These are phyloP conservation scores for Chamaetylas fuelleborni DNA, from an alignment of 2,113 vertebrate genomes.

Conservation along the genomic window DNA sequence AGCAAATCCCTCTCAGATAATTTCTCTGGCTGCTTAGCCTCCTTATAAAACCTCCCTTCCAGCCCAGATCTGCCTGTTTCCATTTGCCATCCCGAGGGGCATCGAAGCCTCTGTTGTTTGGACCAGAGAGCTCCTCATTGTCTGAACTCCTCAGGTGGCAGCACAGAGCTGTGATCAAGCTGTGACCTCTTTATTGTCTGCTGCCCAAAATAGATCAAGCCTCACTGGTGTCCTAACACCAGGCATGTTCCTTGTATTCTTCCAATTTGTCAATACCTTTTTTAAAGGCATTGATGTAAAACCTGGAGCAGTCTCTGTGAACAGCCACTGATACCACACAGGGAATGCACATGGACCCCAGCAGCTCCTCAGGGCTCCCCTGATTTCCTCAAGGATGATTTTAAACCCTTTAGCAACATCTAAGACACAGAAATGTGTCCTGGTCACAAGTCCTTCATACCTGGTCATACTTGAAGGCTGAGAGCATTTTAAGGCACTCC, in stretches of 20 bases:
- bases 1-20: neutral
- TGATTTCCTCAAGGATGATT: neutral
- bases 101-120: neutral
- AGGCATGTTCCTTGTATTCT: neutral
- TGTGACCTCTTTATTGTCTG: neutral
- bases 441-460: neutral
- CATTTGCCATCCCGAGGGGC: neutral
- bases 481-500: neutral
- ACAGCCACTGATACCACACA: neutral
- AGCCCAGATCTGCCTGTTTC: neutral
- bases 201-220: neutral
- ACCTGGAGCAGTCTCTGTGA: neutral
- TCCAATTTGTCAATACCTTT: neutral
- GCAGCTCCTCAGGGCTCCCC: neutral
- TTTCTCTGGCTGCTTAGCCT: neutral
- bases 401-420: neutral
- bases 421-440: neutral
- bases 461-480: neutral
- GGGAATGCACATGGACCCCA: neutral
- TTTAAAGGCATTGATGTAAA: neutral
- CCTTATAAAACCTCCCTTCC: neutral
- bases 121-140: neutral
- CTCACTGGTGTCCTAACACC: neutral
- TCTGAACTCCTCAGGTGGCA: neutral
- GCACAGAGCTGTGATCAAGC: neutral